A percentile compares a stretch with the other conserved stretches of the same genome.
Conservation (phyloP, 2,113 vertebrate genomes). For the Sorex araneus region DNA sequence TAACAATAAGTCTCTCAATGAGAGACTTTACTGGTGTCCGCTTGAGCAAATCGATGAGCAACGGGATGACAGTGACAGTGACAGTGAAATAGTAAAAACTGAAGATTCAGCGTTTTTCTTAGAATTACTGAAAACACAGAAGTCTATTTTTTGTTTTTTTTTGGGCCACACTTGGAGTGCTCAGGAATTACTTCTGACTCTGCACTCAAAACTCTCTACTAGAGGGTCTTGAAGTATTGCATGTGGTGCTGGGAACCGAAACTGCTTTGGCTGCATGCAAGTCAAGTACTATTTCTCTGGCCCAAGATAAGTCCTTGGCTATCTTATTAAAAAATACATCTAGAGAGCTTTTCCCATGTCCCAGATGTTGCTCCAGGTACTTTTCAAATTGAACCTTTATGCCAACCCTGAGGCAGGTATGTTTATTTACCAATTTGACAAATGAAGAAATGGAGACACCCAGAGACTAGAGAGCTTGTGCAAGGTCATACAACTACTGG, state of each 20-base stretch:
- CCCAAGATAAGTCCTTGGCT: too few relatives aligned
- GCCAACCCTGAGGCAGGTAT: constrained; percentile 3
- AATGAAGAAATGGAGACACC: constrained; percentile 8
- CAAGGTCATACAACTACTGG: constrained; percentile 39
- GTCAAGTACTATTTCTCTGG: too few relatives aligned
- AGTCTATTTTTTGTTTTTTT: neutral
- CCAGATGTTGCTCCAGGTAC: neutral
- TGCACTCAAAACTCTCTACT: too few relatives aligned
- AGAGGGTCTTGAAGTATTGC: too few relatives aligned
- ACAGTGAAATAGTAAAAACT: constrained; percentile 64
- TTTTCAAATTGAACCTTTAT: constrained; percentile 54
- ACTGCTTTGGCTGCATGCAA: too few relatives aligned
- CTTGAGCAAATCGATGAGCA: too few relatives aligned
- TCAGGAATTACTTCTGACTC: neutral
- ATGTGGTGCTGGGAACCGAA: too few relatives aligned
- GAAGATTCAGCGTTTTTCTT: neutral
- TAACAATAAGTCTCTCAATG: too few relatives aligned
- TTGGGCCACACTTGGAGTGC: too few relatives aligned
- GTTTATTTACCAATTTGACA: constrained; percentile 30
- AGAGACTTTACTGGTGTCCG: too few relatives aligned
- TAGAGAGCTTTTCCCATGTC: neutral
- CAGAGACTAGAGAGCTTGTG: neutral
- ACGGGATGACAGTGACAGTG: too few relatives aligned
- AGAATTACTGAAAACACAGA: constrained; percentile 52
- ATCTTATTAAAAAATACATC: too few relatives aligned